Evolutionary conservation across 1,140 invertebrate species (phyloP).

Genomic region (Bombus pascuorum): DNA sequence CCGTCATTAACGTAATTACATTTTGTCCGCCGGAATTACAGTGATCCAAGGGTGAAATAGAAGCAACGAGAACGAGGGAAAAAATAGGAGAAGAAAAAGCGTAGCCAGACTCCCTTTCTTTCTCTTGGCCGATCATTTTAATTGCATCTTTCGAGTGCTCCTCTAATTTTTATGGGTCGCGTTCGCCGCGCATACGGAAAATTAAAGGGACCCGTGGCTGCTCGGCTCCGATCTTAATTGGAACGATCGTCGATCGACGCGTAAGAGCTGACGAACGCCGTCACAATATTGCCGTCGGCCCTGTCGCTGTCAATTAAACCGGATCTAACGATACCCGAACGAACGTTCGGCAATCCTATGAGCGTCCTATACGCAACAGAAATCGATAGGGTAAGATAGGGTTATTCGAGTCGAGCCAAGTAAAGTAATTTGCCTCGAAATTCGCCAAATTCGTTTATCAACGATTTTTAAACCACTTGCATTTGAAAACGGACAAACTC

Average conservation of each 20-base stretch:
- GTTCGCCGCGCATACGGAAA: conserved; percentile 32
- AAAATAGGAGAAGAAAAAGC: neutral
- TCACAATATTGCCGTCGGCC: conserved; percentile 38
- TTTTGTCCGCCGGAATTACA: conserved; percentile 32
- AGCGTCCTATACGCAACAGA: neutral
- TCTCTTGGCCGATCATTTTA: conserved; percentile 34
- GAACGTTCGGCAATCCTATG: neutral
- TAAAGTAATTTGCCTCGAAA: neutral
- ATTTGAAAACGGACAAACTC: too few species aligned
- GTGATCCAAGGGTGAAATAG: conserved; percentile 16
- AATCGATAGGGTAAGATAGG: neutral
- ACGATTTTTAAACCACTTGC: neutral
- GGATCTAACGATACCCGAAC: conserved; percentile 27
- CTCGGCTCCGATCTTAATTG: conserved; percentile 52
- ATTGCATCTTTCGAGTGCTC: conserved; percentile 32
- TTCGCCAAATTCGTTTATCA: neutral
- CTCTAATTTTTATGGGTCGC: conserved; percentile 40
- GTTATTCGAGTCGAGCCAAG: neutral
- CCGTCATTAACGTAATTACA: conserved; percentile 30
- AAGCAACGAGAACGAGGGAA: neutral
- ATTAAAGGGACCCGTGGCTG: conserved; percentile 33
- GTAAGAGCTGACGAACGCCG: conserved; percentile 29
- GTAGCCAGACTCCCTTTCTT: neutral
- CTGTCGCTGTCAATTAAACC: conserved; percentile 50
- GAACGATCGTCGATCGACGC: conserved; percentile 49